A percentile compares a stretch with the other conserved stretches of the same genome.
phyloP scores from a whole-genome alignment of 2,888 invertebrate species.

The Agrenia bidenticulata region DNA sequence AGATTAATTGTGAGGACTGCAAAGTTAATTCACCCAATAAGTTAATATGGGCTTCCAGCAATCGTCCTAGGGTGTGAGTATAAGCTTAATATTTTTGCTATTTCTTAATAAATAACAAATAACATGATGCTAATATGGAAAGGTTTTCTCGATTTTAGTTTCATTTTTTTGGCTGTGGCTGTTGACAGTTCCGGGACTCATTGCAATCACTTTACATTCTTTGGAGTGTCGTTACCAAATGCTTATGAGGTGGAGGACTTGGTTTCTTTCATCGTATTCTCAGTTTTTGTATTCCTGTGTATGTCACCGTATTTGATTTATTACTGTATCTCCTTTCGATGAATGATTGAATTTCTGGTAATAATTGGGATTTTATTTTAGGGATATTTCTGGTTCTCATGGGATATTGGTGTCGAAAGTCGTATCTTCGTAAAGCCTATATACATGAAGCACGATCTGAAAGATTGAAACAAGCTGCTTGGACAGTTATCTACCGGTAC shows the following conservation, averaged over 20 bases:
- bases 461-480: constrained; percentile 38
- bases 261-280: constrained; percentile 22
- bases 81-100: neutral
- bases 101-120: too few relatives aligned
- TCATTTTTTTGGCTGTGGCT: constrained; percentile 42
- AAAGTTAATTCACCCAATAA: constrained; percentile 12
- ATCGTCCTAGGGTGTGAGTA: constrained; percentile 25
- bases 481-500: constrained; percentile 42
- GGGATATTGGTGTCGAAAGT: constrained; percentile 34
- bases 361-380: constrained; percentile 9
- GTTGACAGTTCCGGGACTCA: constrained; percentile 29
- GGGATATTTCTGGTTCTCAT: constrained; percentile 31
- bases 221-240: constrained; percentile 40
- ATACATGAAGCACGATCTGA: constrained; percentile 30
- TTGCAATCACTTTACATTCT: constrained; percentile 38
- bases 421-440: constrained; percentile 20
- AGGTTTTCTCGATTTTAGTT: constrained; percentile 19
- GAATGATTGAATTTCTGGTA: too few relatives aligned
- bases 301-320: constrained; percentile 5
- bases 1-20: constrained; percentile 7
- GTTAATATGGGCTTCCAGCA: constrained; percentile 14
- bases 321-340: too few relatives aligned
- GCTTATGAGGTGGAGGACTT: constrained; percentile 21
- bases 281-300: constrained; percentile 28
- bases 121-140: too few relatives aligned